Percentiles rank a stretch among this genome's conserved stretches.
Evolutionary conservation across 2,113 vertebrate species (phyloP).

Genomic region (Callipepla squamata): DNA sequence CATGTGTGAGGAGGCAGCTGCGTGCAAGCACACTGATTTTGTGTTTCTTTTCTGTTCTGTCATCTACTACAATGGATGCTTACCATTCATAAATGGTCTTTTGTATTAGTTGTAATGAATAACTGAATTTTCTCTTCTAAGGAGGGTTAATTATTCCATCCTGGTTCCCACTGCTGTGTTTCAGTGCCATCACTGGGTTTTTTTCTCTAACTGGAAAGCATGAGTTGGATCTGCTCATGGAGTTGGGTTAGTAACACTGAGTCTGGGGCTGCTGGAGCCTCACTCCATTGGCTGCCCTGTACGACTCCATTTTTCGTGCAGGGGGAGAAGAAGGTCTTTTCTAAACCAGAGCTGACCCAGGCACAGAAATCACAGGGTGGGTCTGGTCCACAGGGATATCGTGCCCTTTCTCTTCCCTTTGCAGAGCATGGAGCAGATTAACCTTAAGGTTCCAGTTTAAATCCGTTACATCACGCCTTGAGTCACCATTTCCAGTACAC

Average conservation of each 20-base stretch:
- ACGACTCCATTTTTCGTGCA: accelerated
- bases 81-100: neutral
- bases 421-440: neutral
- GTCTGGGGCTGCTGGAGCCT: neutral
- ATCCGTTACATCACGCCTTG: constrained; percentile 35
- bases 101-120: neutral
- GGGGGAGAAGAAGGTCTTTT: neutral
- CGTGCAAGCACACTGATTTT: neutral
- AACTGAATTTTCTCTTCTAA: neutral
- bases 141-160: neutral
- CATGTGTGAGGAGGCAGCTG: accelerated
- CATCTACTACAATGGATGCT: neutral
- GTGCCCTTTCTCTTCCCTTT: constrained; percentile 19
- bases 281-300: neutral
- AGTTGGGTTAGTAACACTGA: neutral
- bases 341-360: neutral
- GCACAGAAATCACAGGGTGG: neutral
- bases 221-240: neutral
- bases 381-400: neutral
- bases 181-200: neutral
- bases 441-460: neutral
- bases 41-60: neutral
- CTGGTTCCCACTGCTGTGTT: neutral
- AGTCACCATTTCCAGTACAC: constrained; percentile 48
- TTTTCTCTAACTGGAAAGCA: neutral